Percentiles rank a stretch among this genome's conserved stretches.
phyloP scores from a whole-genome alignment of 2,888 invertebrate species.

The Nomada flava region DNA sequence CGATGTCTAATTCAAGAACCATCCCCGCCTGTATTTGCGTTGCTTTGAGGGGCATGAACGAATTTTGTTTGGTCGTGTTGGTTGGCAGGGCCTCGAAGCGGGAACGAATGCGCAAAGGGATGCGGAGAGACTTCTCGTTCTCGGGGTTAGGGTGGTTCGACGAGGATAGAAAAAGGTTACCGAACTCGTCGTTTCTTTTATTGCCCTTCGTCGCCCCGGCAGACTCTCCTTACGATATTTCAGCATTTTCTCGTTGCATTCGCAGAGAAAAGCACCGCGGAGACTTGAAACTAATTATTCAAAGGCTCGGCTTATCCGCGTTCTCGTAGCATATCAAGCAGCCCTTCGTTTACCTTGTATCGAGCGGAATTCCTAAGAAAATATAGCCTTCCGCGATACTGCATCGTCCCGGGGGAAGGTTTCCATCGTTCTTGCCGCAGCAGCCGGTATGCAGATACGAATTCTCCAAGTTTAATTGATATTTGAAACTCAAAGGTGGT shows the following conservation, averaged over 20 bases:
- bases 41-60: background rate
- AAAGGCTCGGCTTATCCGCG: conserved; percentile 8
- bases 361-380: conserved; percentile 12
- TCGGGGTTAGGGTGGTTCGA: conserved; percentile 22
- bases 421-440: background rate
- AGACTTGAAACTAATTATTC: conserved; percentile 38
- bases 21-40: conserved; percentile 15
- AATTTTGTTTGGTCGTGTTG: conserved; percentile 8
- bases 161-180: conserved; percentile 42
- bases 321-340: conserved; percentile 13
- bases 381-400: background rate
- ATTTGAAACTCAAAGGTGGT: conserved; percentile 27
- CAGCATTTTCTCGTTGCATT: conserved; percentile 1
- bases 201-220: background rate
- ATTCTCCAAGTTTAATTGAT: conserved; percentile 39
- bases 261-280: background rate
- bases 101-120: conserved; percentile 10
- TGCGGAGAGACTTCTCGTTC: background rate
- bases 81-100: background rate
- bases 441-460: conserved; percentile 24
- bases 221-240: background rate
- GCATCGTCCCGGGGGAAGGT: background rate
- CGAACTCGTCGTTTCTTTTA: conserved; percentile 47
- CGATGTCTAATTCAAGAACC: conserved; percentile 40
- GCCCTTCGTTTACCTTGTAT: conserved; percentile 27